Evolutionary conservation across 2,888 invertebrate species (phyloP), one percentile per base, ranked within the genome.

Genomic region (Melanophora roralis): DNA sequence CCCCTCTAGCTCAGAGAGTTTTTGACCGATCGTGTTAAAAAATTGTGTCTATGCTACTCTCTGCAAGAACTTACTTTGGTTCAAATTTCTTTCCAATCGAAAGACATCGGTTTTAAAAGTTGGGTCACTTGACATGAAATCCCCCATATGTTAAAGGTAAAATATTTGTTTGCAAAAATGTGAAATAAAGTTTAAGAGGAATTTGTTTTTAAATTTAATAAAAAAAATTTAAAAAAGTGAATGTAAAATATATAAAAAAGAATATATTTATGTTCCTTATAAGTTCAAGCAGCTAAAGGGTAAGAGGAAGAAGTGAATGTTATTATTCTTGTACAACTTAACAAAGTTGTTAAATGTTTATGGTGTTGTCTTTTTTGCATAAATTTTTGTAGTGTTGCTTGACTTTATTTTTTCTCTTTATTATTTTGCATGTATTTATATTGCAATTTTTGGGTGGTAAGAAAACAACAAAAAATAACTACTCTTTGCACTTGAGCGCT

Each of bases 61-160:
- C n/a, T n/a, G n/a, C n/a, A n/a, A n/a, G n/a, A n/a, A n/a, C n/a
- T n/a, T n/a, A n/a, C n/a, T n/a, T n/a, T n/a, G n/a, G n/a, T n/a
- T n/a, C n/a, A n/a, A n/a, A n/a, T n/a, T n/a, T n/a, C n/a, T n/a
- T n/a, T n/a, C n/a, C n/a, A n/a, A n/a, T n/a, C n/a, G n/a, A n/a
- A n/a, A n/a, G n/a, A n/a, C n/a, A n/a, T n/a, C n/a, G n/a, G n/a
- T n/a, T n/a, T n/a, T n/a, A n/a, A n/a, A n/a, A n/a, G n/a, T n/a
- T n/a, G n/a, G n/a, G n/a, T n/a, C n/a, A n/a, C n/a, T n/a, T n/a
- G n/a, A n/a, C n/a, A n/a, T n/a, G n/a, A n/a, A n/a, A n/a, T n/a
- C n/a, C n/a, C n/a, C n/a, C n/a, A n/a, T n/a, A 21, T 45, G 36
- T 34, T 55, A 23, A 53, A 49, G 34, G 62, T 62, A 55, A 36